Evolutionary conservation across 2,113 vertebrate species (phyloP).

Genomic region (Oreotrochilus melanogaster): DNA sequence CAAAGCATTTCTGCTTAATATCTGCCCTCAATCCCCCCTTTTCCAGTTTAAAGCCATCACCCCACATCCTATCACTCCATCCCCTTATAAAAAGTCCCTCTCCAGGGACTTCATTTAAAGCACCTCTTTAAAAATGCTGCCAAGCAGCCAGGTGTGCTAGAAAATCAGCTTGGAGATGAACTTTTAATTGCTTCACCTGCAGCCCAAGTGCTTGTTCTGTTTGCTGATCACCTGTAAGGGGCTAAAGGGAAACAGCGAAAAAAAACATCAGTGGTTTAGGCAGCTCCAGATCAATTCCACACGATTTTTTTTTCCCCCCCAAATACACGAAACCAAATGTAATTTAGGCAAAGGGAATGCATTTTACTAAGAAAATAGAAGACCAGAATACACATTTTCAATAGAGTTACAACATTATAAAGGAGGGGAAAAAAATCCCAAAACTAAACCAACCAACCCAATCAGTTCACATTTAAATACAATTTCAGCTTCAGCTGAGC

Average conservation of each 20-base stretch:
- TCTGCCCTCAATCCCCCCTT: too few species aligned
- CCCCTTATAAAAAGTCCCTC: too few species aligned
- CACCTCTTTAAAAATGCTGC: too few species aligned
- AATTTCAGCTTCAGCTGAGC: constrained; percentile 30
- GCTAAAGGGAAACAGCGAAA: not conserved
- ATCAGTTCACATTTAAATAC: constrained; percentile 6
- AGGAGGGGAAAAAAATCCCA: not conserved
- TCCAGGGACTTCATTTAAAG: too few species aligned
- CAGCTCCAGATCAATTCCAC: accelerated
- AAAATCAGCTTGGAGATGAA: accelerated
- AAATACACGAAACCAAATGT: not conserved
- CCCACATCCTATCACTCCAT: too few species aligned
- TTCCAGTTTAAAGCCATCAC: too few species aligned
- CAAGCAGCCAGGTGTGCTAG: too few species aligned
- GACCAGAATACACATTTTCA: constrained; percentile 45
- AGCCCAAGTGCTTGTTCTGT: not conserved
- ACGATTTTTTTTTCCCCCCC: accelerated
- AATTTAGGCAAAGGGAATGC: constrained; percentile 59
- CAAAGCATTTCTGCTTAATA: too few species aligned
- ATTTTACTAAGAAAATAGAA: constrained; percentile 82
- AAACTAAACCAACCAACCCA: not conserved
- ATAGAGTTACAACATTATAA: constrained; percentile 59
- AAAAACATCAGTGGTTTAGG: accelerated
- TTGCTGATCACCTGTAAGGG: not conserved
- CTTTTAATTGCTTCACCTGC: not conserved